These are phyloP conservation scores for Phyllopteryx taeniolatus DNA, from an alignment of 2,113 vertebrate species.

Conservation along the genomic window DNA sequence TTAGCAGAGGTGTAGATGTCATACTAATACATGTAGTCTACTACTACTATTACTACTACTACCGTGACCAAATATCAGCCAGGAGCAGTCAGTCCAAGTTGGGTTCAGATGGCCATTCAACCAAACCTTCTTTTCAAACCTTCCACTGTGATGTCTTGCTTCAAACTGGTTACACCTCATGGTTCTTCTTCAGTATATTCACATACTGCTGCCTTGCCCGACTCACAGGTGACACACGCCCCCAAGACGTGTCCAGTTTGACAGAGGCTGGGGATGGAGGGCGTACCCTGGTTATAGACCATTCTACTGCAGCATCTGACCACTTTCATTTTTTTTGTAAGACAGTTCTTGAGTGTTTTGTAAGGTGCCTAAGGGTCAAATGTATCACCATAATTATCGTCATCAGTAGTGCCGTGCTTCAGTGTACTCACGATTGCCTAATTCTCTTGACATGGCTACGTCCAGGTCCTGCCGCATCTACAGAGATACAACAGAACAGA, in stretches of 20 bases:
- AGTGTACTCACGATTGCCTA: neutral
- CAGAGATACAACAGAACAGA: neutral
- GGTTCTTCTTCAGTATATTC: conserved; percentile 79
- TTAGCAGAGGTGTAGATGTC: too few relatives aligned
- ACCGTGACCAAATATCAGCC: too few relatives aligned
- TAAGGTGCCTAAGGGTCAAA: neutral
- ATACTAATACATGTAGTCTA: too few relatives aligned
- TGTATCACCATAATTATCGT: neutral
- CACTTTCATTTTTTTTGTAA: neutral
- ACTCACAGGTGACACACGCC: conserved; percentile 68
- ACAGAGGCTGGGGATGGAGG: conserved; percentile 63
- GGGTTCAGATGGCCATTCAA: neutral
- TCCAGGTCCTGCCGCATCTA: conserved; percentile 10
- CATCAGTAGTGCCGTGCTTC: neutral
- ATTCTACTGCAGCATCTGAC: neutral
- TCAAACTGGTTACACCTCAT: conserved; percentile 47
- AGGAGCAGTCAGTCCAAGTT: neutral
- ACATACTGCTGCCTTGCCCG: conserved; percentile 78
- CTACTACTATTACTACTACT: too few relatives aligned
- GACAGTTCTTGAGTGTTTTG: neutral
- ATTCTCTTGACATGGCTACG: conserved; percentile 5
- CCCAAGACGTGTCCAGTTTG: conserved; percentile 72
- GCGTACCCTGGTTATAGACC: neutral
- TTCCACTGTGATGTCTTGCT: neutral
- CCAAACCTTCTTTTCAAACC: neutral